Evolutionary conservation across 2,797 vertebrate genomes (phyloP).

Genomic region (Serranus cabrilla): DNA sequence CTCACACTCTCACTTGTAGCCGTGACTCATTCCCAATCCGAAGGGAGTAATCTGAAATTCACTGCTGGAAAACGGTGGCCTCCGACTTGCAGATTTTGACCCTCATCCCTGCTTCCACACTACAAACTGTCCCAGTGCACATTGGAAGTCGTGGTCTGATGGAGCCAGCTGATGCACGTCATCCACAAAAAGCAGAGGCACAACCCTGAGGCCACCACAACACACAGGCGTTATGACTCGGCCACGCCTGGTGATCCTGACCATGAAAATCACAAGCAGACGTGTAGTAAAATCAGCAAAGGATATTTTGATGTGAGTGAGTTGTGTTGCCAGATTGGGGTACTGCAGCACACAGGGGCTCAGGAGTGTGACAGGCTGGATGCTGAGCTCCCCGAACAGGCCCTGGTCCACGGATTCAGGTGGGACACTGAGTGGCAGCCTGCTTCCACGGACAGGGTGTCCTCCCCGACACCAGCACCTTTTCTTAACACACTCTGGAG

Average conservation of each 20-base stretch:
- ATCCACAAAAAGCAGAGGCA: neutral
- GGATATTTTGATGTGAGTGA: slow-evolving; percentile 85
- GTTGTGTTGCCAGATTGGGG: slow-evolving; percentile 79
- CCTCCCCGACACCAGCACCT: slow-evolving; percentile 74
- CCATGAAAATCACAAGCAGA: neutral
- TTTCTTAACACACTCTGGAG: slow-evolving; percentile 54
- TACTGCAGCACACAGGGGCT: slow-evolving; percentile 83
- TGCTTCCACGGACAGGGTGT: slow-evolving; percentile 77
- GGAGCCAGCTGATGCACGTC: neutral
- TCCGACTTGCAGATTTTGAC: neutral
- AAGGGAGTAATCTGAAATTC: neutral
- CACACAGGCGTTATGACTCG: neutral
- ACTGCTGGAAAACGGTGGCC: neutral
- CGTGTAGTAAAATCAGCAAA: slow-evolving; percentile 54
- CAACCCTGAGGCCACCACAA: neutral
- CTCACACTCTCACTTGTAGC: neutral
- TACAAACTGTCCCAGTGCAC: neutral
- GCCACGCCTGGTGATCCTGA: neutral
- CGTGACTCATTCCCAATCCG: neutral
- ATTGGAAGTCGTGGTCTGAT: neutral
- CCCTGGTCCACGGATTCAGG: slow-evolving; percentile 78
- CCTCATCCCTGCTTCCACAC: slow-evolving; percentile 2
- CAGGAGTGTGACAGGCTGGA: slow-evolving; percentile 77
- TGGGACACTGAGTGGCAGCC: slow-evolving; percentile 78
- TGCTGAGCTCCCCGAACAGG: slow-evolving; percentile 80